These are phyloP conservation scores for Malthinus flaveolus DNA, from an alignment of 2,888 invertebrate species.

Conservation along the genomic window DNA sequence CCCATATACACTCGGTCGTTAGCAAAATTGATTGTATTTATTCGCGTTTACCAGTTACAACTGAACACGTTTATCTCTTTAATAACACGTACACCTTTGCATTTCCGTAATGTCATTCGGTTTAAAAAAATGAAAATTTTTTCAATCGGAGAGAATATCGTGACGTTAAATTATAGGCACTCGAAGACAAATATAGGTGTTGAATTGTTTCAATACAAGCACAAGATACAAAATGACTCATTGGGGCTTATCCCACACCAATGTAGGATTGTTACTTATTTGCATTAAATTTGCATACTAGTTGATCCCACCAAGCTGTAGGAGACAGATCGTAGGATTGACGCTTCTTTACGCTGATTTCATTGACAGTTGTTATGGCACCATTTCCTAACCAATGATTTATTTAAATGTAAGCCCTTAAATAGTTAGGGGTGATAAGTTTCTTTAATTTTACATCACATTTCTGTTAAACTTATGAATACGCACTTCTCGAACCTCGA, in stretches of 20 bases:
- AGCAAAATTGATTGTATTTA: no score
- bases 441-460: background rate
- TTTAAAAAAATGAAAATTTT: no score
- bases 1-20: no score
- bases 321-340: constrained; percentile 30
- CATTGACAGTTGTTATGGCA: constrained; percentile 24
- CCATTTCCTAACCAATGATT: constrained; percentile 18
- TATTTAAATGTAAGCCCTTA: constrained; percentile 10
- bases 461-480: no score
- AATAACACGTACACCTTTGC: no score
- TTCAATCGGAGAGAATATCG: no score
- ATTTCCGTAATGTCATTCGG: no score
- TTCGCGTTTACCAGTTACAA: no score
- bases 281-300: constrained; percentile 35
- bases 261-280: constrained; percentile 25
- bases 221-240: constrained; percentile 34
- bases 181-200: constrained; percentile 23
- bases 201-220: constrained; percentile 27
- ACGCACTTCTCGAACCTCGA: background rate
- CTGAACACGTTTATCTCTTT: no score
- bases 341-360: constrained; percentile 24
- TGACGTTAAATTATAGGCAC: no score
- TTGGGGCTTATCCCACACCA: constrained; percentile 31
- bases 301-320: constrained; percentile 32
- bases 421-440: background rate